A percentile compares a stretch with the other conserved stretches of the same genome.
phyloP scores from a whole-genome alignment of 2,888 invertebrate genomes.

The Tinea trinotella region DNA sequence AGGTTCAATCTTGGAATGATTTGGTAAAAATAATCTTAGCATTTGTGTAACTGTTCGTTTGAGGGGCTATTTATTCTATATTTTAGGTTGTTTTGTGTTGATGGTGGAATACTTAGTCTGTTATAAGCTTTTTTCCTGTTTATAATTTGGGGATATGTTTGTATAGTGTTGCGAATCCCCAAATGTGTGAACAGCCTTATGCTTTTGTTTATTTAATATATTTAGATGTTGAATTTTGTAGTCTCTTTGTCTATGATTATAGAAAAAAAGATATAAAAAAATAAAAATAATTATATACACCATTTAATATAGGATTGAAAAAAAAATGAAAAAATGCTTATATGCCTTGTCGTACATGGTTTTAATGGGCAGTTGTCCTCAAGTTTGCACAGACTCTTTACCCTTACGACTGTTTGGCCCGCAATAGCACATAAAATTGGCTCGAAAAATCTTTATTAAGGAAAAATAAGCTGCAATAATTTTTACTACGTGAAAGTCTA shows the following conservation, averaged over 20 bases:
- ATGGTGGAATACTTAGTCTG: not conserved
- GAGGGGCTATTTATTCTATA: too few relatives aligned
- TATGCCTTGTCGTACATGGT: slow-evolving; percentile 42
- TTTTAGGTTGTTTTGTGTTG: not conserved
- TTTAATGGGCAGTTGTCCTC: too few relatives aligned
- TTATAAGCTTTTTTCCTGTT: not conserved
- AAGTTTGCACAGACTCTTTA: too few relatives aligned
- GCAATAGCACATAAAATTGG: too few relatives aligned
- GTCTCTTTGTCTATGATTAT: slow-evolving; percentile 62
- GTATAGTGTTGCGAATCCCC: not conserved
- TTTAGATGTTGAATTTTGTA: slow-evolving; percentile 55
- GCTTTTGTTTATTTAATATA: slow-evolving; percentile 21
- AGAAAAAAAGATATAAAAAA: slow-evolving; percentile 53
- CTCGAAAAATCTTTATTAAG: too few relatives aligned
- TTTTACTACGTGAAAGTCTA: too few relatives aligned
- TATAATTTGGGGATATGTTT: not conserved
- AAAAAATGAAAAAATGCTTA: slow-evolving; percentile 60
- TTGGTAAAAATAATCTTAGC: too few relatives aligned
- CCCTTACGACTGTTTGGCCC: too few relatives aligned
- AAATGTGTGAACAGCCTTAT: not conserved
- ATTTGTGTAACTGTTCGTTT: too few relatives aligned
- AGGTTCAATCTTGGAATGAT: too few relatives aligned
- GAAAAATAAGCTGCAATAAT: too few relatives aligned
- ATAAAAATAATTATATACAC: slow-evolving; percentile 73
- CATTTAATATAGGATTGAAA: slow-evolving; percentile 48